These are phyloP conservation scores for Chydorus sphaericus DNA, from an alignment of 2,888 invertebrate species.

Conservation along the genomic window DNA sequence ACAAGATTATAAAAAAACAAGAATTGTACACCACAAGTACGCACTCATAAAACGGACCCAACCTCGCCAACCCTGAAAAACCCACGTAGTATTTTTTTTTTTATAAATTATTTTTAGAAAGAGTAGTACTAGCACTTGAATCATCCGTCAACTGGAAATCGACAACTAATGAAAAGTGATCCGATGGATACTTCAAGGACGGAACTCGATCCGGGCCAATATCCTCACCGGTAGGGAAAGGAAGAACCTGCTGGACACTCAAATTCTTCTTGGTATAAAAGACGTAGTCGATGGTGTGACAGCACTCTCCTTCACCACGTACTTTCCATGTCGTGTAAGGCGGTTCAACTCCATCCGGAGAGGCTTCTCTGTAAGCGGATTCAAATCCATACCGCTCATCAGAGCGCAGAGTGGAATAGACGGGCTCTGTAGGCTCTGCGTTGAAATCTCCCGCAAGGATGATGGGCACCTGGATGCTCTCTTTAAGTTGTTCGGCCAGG, in stretches of 20 bases:
- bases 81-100: neutral
- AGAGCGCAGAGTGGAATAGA: conserved; percentile 43
- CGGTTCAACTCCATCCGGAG: conserved; percentile 38
- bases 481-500: conserved; percentile 27
- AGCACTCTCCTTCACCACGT: conserved; percentile 50
- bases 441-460: conserved; percentile 61
- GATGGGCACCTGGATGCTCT: conserved; percentile 33
- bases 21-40: too few relatives aligned
- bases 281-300: conserved; percentile 60
- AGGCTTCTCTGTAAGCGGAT: conserved; percentile 27
- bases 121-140: neutral
- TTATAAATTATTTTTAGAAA: neutral
- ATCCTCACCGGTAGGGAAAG: conserved; percentile 47
- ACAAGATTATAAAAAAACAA: too few relatives aligned
- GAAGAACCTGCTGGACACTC: conserved; percentile 38
- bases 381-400: conserved; percentile 20
- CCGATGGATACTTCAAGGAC: conserved; percentile 52
- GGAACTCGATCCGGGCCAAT: conserved; percentile 51
- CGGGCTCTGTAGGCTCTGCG: conserved; percentile 53
- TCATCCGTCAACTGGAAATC: conserved; percentile 34
- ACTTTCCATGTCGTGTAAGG: conserved; percentile 61
- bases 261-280: conserved; percentile 43
- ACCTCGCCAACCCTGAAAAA: too few relatives aligned
- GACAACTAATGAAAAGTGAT: conserved; percentile 57
- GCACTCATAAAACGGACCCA: too few relatives aligned